Conservation (phyloP, 1,140 invertebrate species). For the Neodiprion pinetum region DNA sequence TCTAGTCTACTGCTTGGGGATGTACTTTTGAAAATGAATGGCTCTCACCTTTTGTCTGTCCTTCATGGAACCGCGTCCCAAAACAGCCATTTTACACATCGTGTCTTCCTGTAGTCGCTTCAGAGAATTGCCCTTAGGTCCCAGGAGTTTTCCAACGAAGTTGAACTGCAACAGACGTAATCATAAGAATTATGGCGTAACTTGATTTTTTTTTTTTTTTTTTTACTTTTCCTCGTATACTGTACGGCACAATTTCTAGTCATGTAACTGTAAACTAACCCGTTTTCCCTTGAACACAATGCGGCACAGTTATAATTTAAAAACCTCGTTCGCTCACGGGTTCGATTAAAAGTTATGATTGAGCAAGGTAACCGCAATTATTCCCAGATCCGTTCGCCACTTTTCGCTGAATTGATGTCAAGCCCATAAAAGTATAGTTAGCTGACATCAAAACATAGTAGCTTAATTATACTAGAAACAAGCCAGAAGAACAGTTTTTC, state of each 20-base stretch:
- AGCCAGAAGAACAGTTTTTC: too few relatives aligned
- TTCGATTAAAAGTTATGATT: neutral
- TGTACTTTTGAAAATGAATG: neutral
- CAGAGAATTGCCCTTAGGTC: constrained; percentile 90
- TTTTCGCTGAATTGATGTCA: too few relatives aligned
- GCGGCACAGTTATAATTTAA: too few relatives aligned
- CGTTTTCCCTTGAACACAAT: neutral
- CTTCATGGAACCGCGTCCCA: constrained; percentile 89
- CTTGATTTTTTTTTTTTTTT: too few relatives aligned
- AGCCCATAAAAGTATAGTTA: too few relatives aligned
- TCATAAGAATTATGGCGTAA: constrained; percentile 7
- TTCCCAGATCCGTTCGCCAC: too few relatives aligned
- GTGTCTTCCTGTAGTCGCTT: constrained; percentile 91
- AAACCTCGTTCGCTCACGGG: neutral
- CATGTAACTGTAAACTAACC: neutral
- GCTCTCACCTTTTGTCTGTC: constrained; percentile 81
- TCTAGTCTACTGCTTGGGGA: neutral
- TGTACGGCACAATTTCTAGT: neutral
- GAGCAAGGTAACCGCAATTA: too few relatives aligned
- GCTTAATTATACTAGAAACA: too few relatives aligned
- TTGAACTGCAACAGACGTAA: constrained; percentile 75
- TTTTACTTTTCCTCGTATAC: neutral
- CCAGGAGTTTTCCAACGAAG: constrained; percentile 90
- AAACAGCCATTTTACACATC: constrained; percentile 91
- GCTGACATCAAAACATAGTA: too few relatives aligned